phyloP scores from a whole-genome alignment of 2,113 vertebrate genomes.

The Tympanuchus pallidicinctus region DNA sequence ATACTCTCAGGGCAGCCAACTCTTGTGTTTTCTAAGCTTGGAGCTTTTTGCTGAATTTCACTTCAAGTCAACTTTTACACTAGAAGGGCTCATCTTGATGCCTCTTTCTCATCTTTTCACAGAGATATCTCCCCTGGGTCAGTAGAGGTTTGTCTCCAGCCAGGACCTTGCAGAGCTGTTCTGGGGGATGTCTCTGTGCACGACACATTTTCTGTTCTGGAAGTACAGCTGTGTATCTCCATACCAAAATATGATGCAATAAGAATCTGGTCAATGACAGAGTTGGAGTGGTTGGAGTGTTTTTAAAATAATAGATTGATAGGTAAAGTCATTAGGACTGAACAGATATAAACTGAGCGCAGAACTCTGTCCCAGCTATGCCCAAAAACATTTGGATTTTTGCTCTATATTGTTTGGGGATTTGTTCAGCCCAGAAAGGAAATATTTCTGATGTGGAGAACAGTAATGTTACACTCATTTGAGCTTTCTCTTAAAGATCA shows the following conservation, averaged over 20 bases:
- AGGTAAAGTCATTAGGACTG: not conserved
- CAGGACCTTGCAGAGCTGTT: not conserved
- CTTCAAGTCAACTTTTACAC: not conserved
- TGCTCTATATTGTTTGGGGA: not conserved
- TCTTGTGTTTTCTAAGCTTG: not conserved
- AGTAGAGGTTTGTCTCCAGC: not conserved
- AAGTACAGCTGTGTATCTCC: not conserved
- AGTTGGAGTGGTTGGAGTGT: rapidly evolving
- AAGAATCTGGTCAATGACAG: not conserved
- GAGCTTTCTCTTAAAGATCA: not conserved
- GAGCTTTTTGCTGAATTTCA: conserved; percentile 13
- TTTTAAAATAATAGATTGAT: not conserved
- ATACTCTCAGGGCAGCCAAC: not conserved
- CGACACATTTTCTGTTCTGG: not conserved
- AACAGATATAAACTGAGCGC: not conserved
- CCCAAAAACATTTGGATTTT: not conserved
- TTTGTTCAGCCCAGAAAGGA: not conserved
- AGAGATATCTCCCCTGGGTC: not conserved
- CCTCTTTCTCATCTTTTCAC: not conserved
- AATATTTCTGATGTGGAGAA: not conserved
- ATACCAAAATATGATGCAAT: not conserved
- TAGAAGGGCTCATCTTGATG: not conserved
- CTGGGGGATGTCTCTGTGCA: rapidly evolving
- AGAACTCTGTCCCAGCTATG: not conserved
- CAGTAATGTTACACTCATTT: not conserved